Percentiles rank a stretch among this genome's conserved stretches.
These are phyloP conservation scores for Zaprionus inermis DNA, from an alignment of 1,140 invertebrate genomes.

Conservation along the genomic window DNA sequence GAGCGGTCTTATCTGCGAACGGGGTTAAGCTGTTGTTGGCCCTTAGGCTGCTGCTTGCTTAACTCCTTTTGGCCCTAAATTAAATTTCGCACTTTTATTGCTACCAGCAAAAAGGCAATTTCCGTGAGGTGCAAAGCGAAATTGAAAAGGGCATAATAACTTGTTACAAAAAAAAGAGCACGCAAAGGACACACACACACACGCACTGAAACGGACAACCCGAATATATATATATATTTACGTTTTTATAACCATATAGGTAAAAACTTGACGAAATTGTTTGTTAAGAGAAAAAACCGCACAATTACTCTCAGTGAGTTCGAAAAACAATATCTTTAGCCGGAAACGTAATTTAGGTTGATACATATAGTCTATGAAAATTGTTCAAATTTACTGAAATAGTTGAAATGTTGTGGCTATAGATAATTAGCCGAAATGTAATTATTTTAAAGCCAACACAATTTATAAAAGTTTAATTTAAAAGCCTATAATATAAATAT, in stretches of 20 bases:
- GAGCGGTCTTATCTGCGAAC: slow-evolving; percentile 25
- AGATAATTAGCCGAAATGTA: too few species aligned
- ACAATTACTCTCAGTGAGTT: slow-evolving; percentile 17
- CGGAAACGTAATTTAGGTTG: neutral
- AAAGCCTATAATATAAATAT: too few species aligned
- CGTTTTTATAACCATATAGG: slow-evolving; percentile 61
- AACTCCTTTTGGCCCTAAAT: slow-evolving; percentile 56
- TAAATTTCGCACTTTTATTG: slow-evolving; percentile 78
- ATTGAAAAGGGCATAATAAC: slow-evolving; percentile 78
- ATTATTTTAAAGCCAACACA: too few species aligned
- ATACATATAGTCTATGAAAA: neutral
- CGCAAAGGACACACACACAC: slow-evolving; percentile 20
- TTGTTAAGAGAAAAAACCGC: neutral
- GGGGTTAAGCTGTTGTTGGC: slow-evolving; percentile 36
- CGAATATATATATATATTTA: slow-evolving; percentile 72
- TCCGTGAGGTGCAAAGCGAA: slow-evolving; percentile 72
- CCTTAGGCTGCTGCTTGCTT: slow-evolving; percentile 32
- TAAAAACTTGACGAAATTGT: slow-evolving; percentile 24
- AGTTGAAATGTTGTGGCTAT: neutral
- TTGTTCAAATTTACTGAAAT: neutral
- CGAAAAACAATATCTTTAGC: slow-evolving; percentile 7
- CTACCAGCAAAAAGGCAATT: slow-evolving; percentile 70
- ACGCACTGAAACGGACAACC: slow-evolving; percentile 14
- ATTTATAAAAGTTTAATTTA: too few species aligned
- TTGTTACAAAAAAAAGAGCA: slow-evolving; percentile 34